These are phyloP conservation scores for Lepus americanus DNA, from an alignment of 2,113 vertebrate genomes.

Conservation along the genomic window DNA sequence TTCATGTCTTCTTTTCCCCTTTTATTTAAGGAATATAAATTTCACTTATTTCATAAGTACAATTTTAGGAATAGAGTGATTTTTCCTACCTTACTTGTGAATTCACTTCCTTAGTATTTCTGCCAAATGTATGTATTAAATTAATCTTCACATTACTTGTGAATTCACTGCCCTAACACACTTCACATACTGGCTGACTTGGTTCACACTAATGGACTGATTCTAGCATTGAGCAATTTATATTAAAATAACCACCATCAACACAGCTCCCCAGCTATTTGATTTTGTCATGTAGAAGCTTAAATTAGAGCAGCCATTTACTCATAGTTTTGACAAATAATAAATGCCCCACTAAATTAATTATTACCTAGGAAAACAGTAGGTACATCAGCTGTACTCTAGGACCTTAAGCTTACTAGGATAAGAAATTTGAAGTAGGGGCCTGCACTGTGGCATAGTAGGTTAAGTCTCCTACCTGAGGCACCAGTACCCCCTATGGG, in stretches of 20 bases:
- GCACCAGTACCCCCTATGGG: too few species aligned
- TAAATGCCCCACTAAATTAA: background rate
- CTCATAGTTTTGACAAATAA: background rate
- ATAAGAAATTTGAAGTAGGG: background rate
- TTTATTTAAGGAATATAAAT: too few species aligned
- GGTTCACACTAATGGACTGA: background rate
- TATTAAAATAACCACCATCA: background rate
- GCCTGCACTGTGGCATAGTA: too few species aligned
- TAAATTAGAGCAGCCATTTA: background rate
- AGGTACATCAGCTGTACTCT: background rate
- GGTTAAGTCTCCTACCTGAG: too few species aligned
- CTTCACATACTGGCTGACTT: background rate
- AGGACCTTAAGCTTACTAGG: background rate
- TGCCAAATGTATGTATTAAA: slow-evolving; percentile 8
- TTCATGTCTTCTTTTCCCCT: too few species aligned
- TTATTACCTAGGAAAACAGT: background rate
- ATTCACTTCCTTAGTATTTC: background rate
- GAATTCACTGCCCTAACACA: background rate
- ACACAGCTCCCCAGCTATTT: background rate
- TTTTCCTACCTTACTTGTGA: background rate
- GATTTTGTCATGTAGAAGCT: background rate
- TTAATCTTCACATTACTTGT: background rate
- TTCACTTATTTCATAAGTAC: too few species aligned
- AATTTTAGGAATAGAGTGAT: too few species aligned
- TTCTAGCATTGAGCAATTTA: background rate